These are phyloP conservation scores for Arrhamphus sclerolepis DNA, from an alignment of 2,797 vertebrate species.

Conservation along the genomic window DNA sequence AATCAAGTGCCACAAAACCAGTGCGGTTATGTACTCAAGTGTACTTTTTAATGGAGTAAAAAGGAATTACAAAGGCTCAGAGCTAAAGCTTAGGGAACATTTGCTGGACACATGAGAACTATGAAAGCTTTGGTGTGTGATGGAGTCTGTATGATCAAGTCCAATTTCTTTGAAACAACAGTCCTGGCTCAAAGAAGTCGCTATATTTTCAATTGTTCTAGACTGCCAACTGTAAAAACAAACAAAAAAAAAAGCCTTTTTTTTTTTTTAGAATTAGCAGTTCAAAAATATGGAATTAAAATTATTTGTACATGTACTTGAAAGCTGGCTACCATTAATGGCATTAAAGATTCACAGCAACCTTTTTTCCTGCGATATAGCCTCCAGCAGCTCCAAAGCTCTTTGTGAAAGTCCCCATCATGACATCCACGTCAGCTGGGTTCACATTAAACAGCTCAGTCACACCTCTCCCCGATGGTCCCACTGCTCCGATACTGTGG, in stretches of 20 bases:
- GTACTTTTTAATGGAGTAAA: constrained; percentile 79
- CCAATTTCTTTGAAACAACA: constrained; percentile 20
- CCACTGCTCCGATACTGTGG: constrained; percentile 93
- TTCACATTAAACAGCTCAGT: constrained; percentile 86
- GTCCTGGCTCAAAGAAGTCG: background rate
- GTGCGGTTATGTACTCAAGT: constrained; percentile 79
- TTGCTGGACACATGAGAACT: constrained; percentile 74
- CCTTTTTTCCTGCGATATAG: constrained; percentile 96
- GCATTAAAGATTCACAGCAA: constrained; percentile 46
- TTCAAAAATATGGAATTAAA: too few relatives aligned
- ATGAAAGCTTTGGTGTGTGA: constrained; percentile 19
- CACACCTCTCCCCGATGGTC: constrained; percentile 87
- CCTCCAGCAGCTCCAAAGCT: constrained; percentile 94
- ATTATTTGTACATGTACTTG: too few relatives aligned
- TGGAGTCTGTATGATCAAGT: constrained; percentile 20
- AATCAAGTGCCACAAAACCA: constrained; percentile 76
- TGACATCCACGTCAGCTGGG: constrained; percentile 88
- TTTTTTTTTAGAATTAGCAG: too few relatives aligned
- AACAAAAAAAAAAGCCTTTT: too few relatives aligned
- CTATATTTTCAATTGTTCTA: background rate
- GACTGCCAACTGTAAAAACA: background rate
- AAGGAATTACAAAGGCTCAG: constrained; percentile 60
- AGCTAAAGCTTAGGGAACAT: constrained; percentile 69
- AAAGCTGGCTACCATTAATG: constrained; percentile 3
- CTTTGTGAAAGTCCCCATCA: constrained; percentile 99